Percentiles rank a stretch among this genome's conserved stretches.
phyloP scores from a whole-genome alignment of 1,140 invertebrate genomes.

The Rhagoletis zephyria region DNA sequence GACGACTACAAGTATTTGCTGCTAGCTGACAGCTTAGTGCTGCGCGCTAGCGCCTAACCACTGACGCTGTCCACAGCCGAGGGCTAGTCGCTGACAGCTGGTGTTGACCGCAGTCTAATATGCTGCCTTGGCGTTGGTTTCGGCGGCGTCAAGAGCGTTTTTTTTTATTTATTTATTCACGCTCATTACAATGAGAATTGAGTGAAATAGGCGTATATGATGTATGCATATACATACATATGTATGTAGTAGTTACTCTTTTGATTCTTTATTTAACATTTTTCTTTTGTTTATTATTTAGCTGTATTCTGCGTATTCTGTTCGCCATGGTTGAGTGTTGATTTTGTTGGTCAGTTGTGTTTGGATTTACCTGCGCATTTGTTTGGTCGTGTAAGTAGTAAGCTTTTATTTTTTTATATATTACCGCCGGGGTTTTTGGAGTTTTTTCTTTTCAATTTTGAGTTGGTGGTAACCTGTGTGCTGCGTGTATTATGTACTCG shows the following conservation, averaged over 20 bases:
- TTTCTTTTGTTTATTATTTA: conserved; percentile 25
- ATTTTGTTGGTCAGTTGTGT: conserved; percentile 43
- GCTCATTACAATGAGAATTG: conserved; percentile 26
- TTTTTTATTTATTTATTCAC: conserved; percentile 17
- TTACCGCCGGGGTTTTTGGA: no score
- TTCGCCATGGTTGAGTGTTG: neutral
- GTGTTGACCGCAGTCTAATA: neutral
- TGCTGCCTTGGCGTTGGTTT: neutral
- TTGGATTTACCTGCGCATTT: conserved; percentile 29
- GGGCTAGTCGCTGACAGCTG: conserved; percentile 4
- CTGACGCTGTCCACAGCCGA: neutral
- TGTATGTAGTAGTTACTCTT: neutral
- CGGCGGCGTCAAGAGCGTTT: neutral
- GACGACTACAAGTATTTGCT: neutral
- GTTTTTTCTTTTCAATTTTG: no score
- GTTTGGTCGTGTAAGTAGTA: neutral
- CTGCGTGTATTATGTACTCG: neutral
- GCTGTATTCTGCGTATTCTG: neutral
- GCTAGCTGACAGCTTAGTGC: neutral
- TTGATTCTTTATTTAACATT: conserved; percentile 4
- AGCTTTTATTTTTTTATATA: neutral
- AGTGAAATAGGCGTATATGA: neutral
- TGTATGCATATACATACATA: no score
- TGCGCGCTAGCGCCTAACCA: neutral
- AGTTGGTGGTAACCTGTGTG: neutral